A percentile compares a stretch with the other conserved stretches of the same genome.
Conservation (phyloP, 1,140 invertebrate species). For the Dendroctonus ponderosae region DNA sequence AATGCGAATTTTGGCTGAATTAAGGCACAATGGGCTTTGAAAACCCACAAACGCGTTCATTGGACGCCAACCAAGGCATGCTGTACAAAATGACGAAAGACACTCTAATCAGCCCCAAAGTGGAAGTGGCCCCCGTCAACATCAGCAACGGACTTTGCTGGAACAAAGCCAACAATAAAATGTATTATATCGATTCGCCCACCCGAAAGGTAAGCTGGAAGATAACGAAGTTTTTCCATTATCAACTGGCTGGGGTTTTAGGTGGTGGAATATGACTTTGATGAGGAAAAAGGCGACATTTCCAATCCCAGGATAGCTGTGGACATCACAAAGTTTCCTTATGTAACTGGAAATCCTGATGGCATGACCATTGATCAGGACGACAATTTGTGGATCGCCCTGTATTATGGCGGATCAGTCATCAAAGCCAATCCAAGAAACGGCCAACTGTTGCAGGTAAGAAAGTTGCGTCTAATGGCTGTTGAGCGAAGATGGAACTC, state of each 20-base stretch:
- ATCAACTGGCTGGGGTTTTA: neutral
- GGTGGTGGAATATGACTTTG: constrained; percentile 69
- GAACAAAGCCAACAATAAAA: constrained; percentile 65
- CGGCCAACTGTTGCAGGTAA: constrained; percentile 56
- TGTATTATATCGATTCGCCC: constrained; percentile 77
- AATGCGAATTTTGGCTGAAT: neutral
- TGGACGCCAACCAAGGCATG: constrained; percentile 56
- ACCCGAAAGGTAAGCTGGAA: constrained; percentile 56
- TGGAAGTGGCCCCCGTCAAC: constrained; percentile 54
- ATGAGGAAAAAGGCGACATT: constrained; percentile 61
- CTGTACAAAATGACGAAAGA: constrained; percentile 58
- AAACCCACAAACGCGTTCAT: constrained; percentile 54
- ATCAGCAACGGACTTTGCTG: constrained; percentile 84
- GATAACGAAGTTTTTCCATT: neutral
- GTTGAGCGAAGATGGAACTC: too few species aligned
- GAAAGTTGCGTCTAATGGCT: too few species aligned
- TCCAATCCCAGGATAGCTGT: constrained; percentile 54
- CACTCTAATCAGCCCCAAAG: constrained; percentile 50
- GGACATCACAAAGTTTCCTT: constrained; percentile 44
- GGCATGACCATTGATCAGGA: constrained; percentile 70
- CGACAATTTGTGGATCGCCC: constrained; percentile 66
- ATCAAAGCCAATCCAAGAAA: constrained; percentile 57
- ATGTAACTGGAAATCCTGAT: constrained; percentile 58
- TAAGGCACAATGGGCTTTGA: constrained; percentile 70
- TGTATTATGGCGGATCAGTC: constrained; percentile 56